These are phyloP conservation scores for Elegia similella DNA, from an alignment of 2,888 invertebrate species.

Conservation along the genomic window DNA sequence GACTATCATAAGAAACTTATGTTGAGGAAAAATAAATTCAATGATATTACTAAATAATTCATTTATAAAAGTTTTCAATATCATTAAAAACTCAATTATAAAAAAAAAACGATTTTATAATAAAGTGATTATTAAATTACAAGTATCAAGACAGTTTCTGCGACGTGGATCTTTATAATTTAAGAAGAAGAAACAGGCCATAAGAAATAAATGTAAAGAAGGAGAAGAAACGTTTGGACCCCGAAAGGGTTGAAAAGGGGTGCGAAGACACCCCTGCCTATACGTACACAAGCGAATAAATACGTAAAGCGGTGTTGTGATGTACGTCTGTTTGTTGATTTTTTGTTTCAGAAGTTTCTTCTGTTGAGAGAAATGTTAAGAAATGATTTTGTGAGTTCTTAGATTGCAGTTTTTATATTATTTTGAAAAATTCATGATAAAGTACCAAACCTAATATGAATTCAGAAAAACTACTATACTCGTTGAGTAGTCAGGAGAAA, in stretches of 20 bases:
- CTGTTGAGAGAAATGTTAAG: not conserved
- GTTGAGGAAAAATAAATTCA: no score
- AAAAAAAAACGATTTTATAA: no score
- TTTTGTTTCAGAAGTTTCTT: not conserved
- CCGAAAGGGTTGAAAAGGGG: constrained; percentile 79
- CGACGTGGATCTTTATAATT: constrained; percentile 72
- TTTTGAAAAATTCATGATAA: no score
- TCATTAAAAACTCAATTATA: no score
- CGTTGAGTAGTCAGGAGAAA: no score
- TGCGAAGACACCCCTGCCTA: constrained; percentile 67
- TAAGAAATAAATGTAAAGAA: constrained; percentile 82
- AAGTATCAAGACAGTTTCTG: constrained; percentile 58
- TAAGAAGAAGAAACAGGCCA: constrained; percentile 82
- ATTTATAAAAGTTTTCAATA: no score
- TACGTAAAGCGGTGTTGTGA: constrained; percentile 34
- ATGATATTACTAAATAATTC: no score
- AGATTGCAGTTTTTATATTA: no score
- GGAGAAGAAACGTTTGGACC: constrained; percentile 78
- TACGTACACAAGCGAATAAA: constrained; percentile 47
- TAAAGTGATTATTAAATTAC: constrained; percentile 9
- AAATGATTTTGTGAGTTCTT: not conserved
- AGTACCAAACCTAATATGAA: no score
- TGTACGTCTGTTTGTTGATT: constrained; percentile 41
- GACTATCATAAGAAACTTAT: no score
- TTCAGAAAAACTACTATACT: no score